Evolutionary conservation across 2,113 vertebrate genomes (phyloP), one percentile per base, ranked within the genome.

Genomic region (Lepus americanus): DNA sequence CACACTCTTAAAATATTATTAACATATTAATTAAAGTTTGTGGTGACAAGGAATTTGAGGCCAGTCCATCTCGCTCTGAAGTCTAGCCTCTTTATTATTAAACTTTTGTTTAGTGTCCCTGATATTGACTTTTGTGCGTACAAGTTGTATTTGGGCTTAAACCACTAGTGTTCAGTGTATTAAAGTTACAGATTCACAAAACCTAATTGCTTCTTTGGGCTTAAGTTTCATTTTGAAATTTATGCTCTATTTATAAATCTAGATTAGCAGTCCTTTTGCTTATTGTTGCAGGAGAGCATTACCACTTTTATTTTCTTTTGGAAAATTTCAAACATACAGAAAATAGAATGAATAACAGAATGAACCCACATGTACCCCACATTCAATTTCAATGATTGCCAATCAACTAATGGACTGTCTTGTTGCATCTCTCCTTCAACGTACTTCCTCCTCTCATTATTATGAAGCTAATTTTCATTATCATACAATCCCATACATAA

Each of bases 201-300:
- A 53, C 44, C n/a, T 64, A 55, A 20, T 29, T 87, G 20, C 90
- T 85, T 39, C 31, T 86, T 72, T 70, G 20, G 27, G 64, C 61
- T 70, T 90, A 87, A 93, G 14, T 66, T 95, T 81, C 44, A 39
- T 70, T 70, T 87, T 63, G 5, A 90, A 87, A 81, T 63, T 31
- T 25, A 74, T 80, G 49, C 51, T 80, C 39, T 55, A n/a, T n/a
- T 81, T 70, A 63, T 33, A 82, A 39, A 72, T 76, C 36, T 44
- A 63, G 51, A 53, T 63, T 92, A 74, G 61, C 36, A 81, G 36
- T 77, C 13, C 4, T 51, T 85, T 29, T 31, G 27, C 77, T 83
- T 92, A 78, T 55, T 89, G 72, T 39, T 49, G 44, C 55, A 72
- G 66, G 64, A 59, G 55, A 73, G n/a, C 22, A 27, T 85, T 95